Evolutionary conservation across 2,888 invertebrate species (phyloP).

Genomic region (Tanytarsus gracilentus): DNA sequence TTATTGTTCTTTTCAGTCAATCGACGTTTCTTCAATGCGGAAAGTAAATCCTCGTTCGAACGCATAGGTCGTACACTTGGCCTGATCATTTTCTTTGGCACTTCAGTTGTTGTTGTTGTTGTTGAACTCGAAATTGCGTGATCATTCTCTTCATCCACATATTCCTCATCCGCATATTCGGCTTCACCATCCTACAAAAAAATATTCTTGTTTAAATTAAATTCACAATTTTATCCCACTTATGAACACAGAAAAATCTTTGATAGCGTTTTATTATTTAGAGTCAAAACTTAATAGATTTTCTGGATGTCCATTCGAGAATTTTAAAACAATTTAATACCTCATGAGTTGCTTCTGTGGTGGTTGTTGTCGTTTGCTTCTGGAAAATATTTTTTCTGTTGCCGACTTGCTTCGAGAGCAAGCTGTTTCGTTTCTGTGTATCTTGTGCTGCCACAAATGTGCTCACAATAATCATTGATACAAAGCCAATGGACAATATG

Average conservation of each 20-base stretch:
- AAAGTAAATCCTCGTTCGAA: constrained; percentile 67
- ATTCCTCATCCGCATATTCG: constrained; percentile 31
- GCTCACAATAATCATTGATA: too few species aligned
- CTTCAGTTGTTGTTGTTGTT: constrained; percentile 57
- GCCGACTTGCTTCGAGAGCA: constrained; percentile 16
- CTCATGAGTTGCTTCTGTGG: constrained; percentile 18
- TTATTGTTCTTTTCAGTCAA: constrained; percentile 57
- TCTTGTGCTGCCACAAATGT: not conserved
- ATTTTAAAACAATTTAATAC: constrained; percentile 7
- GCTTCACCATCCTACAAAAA: constrained; percentile 5
- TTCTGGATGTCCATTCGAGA: not conserved
- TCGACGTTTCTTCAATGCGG: constrained; percentile 61
- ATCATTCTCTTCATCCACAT: constrained; percentile 38
- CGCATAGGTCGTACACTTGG: constrained; percentile 66
- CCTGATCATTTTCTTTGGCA: constrained; percentile 55
- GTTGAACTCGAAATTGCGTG: constrained; percentile 43
- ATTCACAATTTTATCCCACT: not conserved
- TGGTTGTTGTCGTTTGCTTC: constrained; percentile 21
- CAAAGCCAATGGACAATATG: not conserved
- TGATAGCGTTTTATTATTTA: too few species aligned
- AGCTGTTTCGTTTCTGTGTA: constrained; percentile 16
- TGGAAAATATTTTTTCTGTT: constrained; percentile 1
- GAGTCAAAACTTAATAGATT: too few species aligned
- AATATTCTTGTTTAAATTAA: not conserved
- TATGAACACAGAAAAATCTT: not conserved